Percentiles rank a stretch among this genome's conserved stretches.
phyloP scores from a whole-genome alignment of 1,140 invertebrate genomes.

The Onthophagus taurus region DNA sequence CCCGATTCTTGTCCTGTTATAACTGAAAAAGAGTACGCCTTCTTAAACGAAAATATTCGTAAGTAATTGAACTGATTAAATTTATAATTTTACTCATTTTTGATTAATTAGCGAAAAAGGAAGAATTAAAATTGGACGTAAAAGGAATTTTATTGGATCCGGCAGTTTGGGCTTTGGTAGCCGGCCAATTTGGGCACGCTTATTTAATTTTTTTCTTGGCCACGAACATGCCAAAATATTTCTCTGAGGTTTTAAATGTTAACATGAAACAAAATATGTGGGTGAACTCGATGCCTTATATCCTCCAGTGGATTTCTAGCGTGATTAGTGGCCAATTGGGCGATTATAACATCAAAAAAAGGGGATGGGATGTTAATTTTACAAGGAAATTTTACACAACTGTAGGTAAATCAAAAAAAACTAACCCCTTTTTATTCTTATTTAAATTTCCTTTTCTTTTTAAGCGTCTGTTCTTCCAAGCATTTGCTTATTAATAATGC shows the following conservation, averaged over 20 bases:
- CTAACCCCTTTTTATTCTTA: background rate
- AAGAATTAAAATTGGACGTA: background rate
- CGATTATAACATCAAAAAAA: constrained; percentile 10
- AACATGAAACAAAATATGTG: constrained; percentile 7
- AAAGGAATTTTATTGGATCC: background rate
- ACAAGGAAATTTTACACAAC: constrained; percentile 13
- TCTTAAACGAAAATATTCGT: background rate
- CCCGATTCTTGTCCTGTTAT: constrained; percentile 79
- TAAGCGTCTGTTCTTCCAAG: constrained; percentile 12
- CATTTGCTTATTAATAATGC: constrained; percentile 1
- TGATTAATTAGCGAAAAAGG: background rate
- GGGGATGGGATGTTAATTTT: background rate
- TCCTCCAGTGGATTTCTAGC: constrained; percentile 8
- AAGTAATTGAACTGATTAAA: background rate
- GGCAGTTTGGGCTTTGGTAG: constrained; percentile 6
- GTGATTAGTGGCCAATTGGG: constrained; percentile 1
- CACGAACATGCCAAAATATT: constrained; percentile 12
- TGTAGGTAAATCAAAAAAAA: constrained; percentile 8
- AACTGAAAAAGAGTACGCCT: constrained; percentile 56
- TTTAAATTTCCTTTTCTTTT: background rate
- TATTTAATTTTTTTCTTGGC: constrained; percentile 5
- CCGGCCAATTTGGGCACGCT: constrained; percentile 7
- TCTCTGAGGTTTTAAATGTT: constrained; percentile 12
- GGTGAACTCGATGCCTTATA: constrained; percentile 8
- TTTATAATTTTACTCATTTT: background rate